Evolutionary conservation across 2,113 vertebrate genomes (phyloP), one percentile per base, ranked within the genome.

Genomic region (Paramormyrops kingsleyae): DNA sequence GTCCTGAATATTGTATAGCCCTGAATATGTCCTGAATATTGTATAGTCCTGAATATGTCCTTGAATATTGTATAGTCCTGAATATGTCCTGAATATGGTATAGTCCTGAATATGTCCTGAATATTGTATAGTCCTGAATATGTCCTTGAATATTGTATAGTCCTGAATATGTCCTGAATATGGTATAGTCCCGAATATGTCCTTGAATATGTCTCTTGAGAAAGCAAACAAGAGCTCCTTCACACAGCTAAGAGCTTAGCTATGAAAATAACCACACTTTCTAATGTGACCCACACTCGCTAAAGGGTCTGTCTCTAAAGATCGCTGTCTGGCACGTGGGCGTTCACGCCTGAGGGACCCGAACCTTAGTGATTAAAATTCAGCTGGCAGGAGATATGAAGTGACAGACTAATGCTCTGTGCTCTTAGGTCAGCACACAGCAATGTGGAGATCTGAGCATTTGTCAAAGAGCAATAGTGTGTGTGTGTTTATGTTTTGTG

Each of bases 401-500:
- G 95, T 96, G 95, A 96, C 96, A 96, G 95, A 96, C 96, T 97
- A 94, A 94, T 95, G 94, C 95, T 97, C 94, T 94, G 92, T 93
- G 91, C 89, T 89, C 95, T 98, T 97, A 98, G 97, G 97, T 98
- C 96, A 98, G 94, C 95, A 94, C 93, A 91, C 92, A 97, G 96
- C 93, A 97, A 98, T 97, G 96, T 95, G 92, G 95, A 96, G 96
- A 96, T 95, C 96, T 97, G 95, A 97, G 96, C 96, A 96, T 96
- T 96, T 96, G 96, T 96, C 96, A 96, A 96, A 97, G 94, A 96
- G 95, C 96, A 96, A 96, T 96, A 96, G 95, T 96, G 95, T 96
- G 93, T 96, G 96, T 96, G 88, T 88, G 87, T 91, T 21, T 90
- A 44, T 89, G 10, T 91, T 89, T 17, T 62, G 47, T 89, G 85